Evolutionary conservation across 2,888 invertebrate species (phyloP).

Genomic region (Phlogophora meticulosa): DNA sequence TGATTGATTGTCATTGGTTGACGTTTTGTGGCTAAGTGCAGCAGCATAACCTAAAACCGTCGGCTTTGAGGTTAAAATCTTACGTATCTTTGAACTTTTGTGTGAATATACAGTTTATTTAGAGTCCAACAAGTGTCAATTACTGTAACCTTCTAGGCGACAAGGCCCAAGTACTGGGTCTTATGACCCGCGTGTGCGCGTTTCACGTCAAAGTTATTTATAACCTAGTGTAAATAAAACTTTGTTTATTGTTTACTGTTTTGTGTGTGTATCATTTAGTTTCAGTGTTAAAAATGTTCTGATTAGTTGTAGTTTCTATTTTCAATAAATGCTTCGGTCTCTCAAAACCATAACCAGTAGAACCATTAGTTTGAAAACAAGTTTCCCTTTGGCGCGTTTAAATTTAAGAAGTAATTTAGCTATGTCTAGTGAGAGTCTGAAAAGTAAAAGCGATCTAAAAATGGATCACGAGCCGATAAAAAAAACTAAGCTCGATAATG

Average conservation of each 20-base stretch:
- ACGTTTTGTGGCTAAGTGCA: constrained; percentile 39
- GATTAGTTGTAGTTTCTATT: constrained; percentile 10
- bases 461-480: constrained; percentile 77
- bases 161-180: constrained; percentile 31
- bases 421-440: constrained; percentile 74
- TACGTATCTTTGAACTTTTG: constrained; percentile 33
- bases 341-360: constrained; percentile 59
- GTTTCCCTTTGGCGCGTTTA: constrained; percentile 26
- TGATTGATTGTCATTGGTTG: constrained; percentile 52
- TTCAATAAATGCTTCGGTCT: constrained; percentile 67
- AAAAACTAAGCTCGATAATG: constrained; percentile 69
- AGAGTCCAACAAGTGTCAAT: constrained; percentile 1
- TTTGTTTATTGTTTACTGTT: constrained; percentile 53
- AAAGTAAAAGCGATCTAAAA: constrained; percentile 73
- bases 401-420: constrained; percentile 52
- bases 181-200: constrained; percentile 41
- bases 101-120: constrained; percentile 35
- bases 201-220: constrained; percentile 52
- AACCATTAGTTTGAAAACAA: constrained; percentile 51
- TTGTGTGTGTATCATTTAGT: constrained; percentile 25
- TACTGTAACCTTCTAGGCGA: neutral
- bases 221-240: constrained; percentile 57
- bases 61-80: constrained; percentile 65
- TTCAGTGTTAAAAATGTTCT: neutral
- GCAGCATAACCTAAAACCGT: constrained; percentile 67